phyloP scores from a whole-genome alignment of 2,888 invertebrate genomes.

The Scrobipalpa atriplicella region DNA sequence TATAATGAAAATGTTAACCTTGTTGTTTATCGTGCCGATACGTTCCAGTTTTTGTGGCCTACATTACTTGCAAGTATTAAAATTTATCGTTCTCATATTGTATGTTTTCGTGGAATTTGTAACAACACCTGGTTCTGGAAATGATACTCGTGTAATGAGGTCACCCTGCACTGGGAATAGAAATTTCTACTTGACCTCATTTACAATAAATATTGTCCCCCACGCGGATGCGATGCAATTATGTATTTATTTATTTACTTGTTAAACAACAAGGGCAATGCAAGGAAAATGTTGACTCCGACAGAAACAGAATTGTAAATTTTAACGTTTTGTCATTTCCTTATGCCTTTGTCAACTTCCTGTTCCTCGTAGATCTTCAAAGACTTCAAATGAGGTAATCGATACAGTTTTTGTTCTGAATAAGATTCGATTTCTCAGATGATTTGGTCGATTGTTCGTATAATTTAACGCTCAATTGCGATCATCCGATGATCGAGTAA shows the following conservation, averaged over 20 bases:
- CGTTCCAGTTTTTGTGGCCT: slow-evolving; percentile 21
- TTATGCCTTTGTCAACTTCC: slow-evolving; percentile 32
- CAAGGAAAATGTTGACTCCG: background rate
- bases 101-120: slow-evolving; percentile 7
- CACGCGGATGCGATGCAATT: background rate
- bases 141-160: slow-evolving; percentile 35
- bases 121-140: slow-evolving; percentile 27
- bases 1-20: slow-evolving; percentile 19
- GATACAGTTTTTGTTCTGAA: slow-evolving; percentile 18
- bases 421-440: slow-evolving; percentile 7
- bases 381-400: background rate
- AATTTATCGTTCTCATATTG: slow-evolving; percentile 7
- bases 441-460: background rate
- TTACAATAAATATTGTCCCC: background rate
- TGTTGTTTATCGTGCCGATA: slow-evolving; percentile 23
- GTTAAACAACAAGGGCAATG: background rate
- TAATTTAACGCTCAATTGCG: slow-evolving; percentile 18
- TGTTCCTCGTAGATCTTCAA: slow-evolving; percentile 33
- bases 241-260: background rate
- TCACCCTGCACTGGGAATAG: slow-evolving; percentile 30
- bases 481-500: background rate
- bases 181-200: slow-evolving; percentile 26
- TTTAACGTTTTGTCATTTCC: slow-evolving; percentile 28
- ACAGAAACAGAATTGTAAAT: background rate
- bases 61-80: slow-evolving; percentile 4